Evolutionary conservation across 2,888 invertebrate genomes (phyloP).

Genomic region (Clunio marinus): DNA sequence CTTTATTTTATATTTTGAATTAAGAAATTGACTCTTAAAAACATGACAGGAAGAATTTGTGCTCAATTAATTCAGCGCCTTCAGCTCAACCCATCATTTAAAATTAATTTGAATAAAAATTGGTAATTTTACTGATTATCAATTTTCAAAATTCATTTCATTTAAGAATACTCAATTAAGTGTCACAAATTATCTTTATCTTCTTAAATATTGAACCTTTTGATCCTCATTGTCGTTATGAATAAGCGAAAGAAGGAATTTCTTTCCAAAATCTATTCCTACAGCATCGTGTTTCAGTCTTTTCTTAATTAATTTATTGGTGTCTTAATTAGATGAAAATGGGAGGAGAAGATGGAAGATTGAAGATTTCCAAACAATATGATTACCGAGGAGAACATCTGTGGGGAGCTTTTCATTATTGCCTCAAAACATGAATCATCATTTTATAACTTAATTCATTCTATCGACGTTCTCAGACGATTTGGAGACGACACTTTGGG

Average conservation of each 20-base stretch:
- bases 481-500: not conserved
- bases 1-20: too few species aligned
- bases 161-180: constrained; percentile 18
- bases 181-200: constrained; percentile 8
- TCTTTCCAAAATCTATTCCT: not conserved
- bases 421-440: not conserved
- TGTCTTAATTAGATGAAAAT: constrained; percentile 15
- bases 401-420: constrained; percentile 5
- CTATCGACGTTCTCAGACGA: not conserved
- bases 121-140: too few species aligned
- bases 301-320: constrained; percentile 21
- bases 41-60: too few species aligned
- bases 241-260: not conserved
- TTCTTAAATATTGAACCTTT: not conserved
- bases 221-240: not conserved
- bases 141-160: too few species aligned
- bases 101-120: too few species aligned
- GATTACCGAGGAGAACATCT: not conserved
- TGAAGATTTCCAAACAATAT: not conserved
- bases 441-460: not conserved
- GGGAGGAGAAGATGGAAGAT: too few species aligned
- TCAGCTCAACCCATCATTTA: too few species aligned
- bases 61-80: too few species aligned
- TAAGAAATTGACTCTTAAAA: too few species aligned
- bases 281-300: constrained; percentile 11